phyloP scores from a whole-genome alignment of 2,797 vertebrate species.

The Tenualosa thibaudeaui region DNA sequence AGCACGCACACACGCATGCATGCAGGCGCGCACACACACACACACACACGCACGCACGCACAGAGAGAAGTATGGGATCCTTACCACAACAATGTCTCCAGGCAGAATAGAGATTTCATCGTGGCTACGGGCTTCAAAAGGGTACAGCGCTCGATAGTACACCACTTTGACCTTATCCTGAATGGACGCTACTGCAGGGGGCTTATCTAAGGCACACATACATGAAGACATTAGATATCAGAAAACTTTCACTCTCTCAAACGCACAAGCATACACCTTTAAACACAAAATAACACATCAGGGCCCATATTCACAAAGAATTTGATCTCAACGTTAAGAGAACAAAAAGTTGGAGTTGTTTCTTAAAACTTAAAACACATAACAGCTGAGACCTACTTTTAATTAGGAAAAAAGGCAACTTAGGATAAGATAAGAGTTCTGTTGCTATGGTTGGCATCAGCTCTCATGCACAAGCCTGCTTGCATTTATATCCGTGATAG shows the following conservation, averaged over 20 bases:
- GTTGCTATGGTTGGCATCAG: too few species aligned
- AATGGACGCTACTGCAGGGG: conserved; percentile 76
- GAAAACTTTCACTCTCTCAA: background rate
- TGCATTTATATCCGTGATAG: too few species aligned
- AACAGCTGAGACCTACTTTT: too few species aligned
- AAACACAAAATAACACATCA: background rate
- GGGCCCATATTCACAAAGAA: too few species aligned
- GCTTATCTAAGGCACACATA: conserved; percentile 73
- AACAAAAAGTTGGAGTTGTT: too few species aligned
- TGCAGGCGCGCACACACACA: conserved; percentile 32
- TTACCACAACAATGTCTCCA: conserved; percentile 95
- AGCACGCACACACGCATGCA: conserved; percentile 11
- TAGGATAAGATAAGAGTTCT: too few species aligned
- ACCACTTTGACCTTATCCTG: conserved; percentile 91
- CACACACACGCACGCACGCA: conserved; percentile 23
- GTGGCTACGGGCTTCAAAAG: conserved; percentile 94
- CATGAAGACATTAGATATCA: background rate
- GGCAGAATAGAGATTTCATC: conserved; percentile 96
- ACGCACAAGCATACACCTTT: background rate
- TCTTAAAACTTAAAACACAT: too few species aligned
- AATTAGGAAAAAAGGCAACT: too few species aligned
- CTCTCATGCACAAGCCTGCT: too few species aligned
- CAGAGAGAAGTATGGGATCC: conserved; percentile 45
- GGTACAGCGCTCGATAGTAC: conserved; percentile 94
- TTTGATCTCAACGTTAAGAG: too few species aligned